Conservation (phyloP, 92 coral and sea anemone species). For the Nematostella vectensis region DNA sequence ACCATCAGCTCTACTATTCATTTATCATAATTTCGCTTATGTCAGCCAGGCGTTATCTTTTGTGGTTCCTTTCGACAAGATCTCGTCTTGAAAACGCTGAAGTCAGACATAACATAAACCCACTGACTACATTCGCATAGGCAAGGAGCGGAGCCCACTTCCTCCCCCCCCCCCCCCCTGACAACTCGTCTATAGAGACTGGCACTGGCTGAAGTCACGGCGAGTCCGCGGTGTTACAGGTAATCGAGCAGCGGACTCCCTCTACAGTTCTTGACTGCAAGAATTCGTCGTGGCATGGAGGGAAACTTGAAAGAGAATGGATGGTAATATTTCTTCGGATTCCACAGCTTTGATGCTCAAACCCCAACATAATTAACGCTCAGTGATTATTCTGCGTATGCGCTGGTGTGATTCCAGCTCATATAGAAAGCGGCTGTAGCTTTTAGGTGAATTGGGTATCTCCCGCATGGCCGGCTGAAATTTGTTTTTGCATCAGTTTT, state of each 20-base stretch:
- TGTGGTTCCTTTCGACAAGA: no score
- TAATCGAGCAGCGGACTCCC: conserved; percentile 30
- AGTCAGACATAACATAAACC: no score
- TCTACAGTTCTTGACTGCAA: conserved; percentile 52
- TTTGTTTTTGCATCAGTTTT: conserved; percentile 35
- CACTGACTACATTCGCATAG: no score
- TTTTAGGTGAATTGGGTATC: conserved; percentile 6
- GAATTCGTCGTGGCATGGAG: conserved; percentile 98
- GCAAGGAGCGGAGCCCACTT: no score
- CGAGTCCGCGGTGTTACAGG: conserved; percentile 28
- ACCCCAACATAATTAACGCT: background rate
- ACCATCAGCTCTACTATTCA: no score
- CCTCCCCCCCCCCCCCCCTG: no score
- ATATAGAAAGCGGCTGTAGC: conserved; percentile 1
- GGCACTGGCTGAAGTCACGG: background rate
- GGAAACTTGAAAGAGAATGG: conserved; percentile 91
- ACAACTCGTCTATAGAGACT: no score
- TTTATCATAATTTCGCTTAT: no score
- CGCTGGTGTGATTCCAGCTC: conserved; percentile 4
- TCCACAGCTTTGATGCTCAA: background rate
- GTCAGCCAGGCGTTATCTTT: no score
- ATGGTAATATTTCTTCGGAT: conserved; percentile 48
- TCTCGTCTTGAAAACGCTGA: no score
- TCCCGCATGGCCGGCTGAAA: conserved; percentile 29
- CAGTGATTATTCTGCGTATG: conserved; percentile 5